Base-by-base conservation (phyloP, 2,113 vertebrate species). In the Sturnira hondurensis region DNA sequence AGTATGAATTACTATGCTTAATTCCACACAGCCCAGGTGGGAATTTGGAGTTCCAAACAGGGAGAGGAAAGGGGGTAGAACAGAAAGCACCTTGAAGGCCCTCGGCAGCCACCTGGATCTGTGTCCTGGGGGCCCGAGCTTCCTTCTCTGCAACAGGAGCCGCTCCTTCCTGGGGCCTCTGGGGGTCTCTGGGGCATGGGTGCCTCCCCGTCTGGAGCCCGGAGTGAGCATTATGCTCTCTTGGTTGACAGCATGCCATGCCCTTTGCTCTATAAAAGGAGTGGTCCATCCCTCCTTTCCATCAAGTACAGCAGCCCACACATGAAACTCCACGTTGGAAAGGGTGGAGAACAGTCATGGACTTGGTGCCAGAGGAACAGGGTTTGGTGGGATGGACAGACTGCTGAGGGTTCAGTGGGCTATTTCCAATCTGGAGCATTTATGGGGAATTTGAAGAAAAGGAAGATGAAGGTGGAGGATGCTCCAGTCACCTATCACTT, bases 171-270 rank as follows among this genome's bases (percentile, higher is more conserved):
- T 89, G 82, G 54, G 83, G n/a, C 33, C 81, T 65, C 14, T 38
- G 3, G 68, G 41, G 2, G n/a, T n/a, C 76, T 41, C 58, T 20
- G 24, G 36, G 16, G 45, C 16, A 47, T 3, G 38, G 28, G 16
- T 4, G 12, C 5, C 0, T n/a, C 24, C 1, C 19, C 4, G 0
- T 8, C 41, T 73, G 5, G 52, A 26, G 76, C 74, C 17, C 11
- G 74, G 56, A 33, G 54, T 2, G 26, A 41, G 12, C 14, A 3
- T 68, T 7, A 4, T 19, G 15, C 50, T 92, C 56, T 28, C 41
- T 52, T 54, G 33, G 20, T 36, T 36, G 26, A 26, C 28, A 12
- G 4, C 7, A 11, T 0, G 19, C 26, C 12, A 0, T 4, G 78
- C 33, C 11, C 31, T 74, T 63, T 20, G 33, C 56, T 70, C 14